Evolutionary conservation across 2,888 invertebrate genomes (phyloP), one percentile per base, ranked within the genome.

Genomic region (Lasioglossum villosulum): DNA sequence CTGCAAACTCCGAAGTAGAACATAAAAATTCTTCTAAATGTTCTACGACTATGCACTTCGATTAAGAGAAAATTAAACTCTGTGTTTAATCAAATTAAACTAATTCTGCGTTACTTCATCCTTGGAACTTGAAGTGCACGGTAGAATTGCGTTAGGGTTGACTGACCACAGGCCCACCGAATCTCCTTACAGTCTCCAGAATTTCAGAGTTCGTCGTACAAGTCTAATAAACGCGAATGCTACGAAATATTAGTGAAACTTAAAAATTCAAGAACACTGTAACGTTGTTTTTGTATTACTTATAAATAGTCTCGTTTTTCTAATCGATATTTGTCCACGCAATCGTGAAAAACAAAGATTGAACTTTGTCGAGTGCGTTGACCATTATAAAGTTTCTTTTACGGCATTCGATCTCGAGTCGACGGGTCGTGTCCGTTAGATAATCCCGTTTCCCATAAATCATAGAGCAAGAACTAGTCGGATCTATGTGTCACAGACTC

Each of bases 391-490:
- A 63, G 63, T 6, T 30, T 63, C 63, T 27, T 63, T 14, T 6
- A 34, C 66, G 66, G 10, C 8, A 10, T 3, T 34, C 34, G 30
- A 66, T 19, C 34, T 19, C 30, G 30, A 42, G 16, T 8, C 34
- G 19, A 14, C 59, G 59, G 4, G 4, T 59, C 59, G 27, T 59
- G n/a, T 59, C 27, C 59, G 59, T 27, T 59, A 16, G 34, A 66
- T 34, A 66, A 66, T 66, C 34, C 34, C 23, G 66, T 34, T 34
- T 66, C 16, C 8, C 66, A 66, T 66, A 66, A 66, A 66, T 66
- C 66, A 66, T 34, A 66, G 66, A 66, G 34, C 66, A 66, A 66
- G 66, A 66, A 66, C 66, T 23, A 30, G 66, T 30, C 66, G 30
- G 34, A 66, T 66, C 34, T 66, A 23, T 19, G 66, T 23, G 66